Conservation (phyloP, 1,140 invertebrate species). For the Diorhabda carinulata region DNA sequence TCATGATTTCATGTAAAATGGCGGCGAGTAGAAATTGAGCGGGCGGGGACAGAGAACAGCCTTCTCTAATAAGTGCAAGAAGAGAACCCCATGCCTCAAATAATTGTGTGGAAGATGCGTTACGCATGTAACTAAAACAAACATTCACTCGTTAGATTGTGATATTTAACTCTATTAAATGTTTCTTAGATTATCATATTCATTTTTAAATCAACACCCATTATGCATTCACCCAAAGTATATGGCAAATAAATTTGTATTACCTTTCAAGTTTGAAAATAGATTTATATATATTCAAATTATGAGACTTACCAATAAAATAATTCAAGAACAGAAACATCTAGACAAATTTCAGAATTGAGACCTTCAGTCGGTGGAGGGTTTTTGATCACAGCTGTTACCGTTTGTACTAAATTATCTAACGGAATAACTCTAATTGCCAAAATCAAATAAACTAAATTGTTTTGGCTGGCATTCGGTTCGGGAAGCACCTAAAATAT, state of each 20-base stretch:
- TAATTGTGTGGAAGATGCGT: constrained; percentile 62
- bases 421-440: constrained; percentile 81
- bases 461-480: constrained; percentile 68
- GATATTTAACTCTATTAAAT: too few relatives aligned
- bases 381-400: constrained; percentile 76
- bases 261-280: not conserved
- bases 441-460: constrained; percentile 75
- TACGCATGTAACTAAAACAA: constrained; percentile 64
- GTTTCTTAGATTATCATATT: too few relatives aligned
- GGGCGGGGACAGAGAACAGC: constrained; percentile 64
- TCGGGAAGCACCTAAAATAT: constrained; percentile 56
- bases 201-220: too few relatives aligned
- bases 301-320: constrained; percentile 52
- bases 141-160: too few relatives aligned
- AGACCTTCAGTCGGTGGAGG: constrained; percentile 67
- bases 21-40: constrained; percentile 79
- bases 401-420: constrained; percentile 80
- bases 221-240: too few relatives aligned
- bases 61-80: constrained; percentile 74
- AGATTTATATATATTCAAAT: not conserved
- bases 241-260: too few relatives aligned
- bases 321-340: constrained; percentile 60
- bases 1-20: constrained; percentile 82
- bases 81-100: constrained; percentile 78
- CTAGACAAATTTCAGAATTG: constrained; percentile 58